phyloP scores from a whole-genome alignment of 2,113 vertebrate genomes.

The Cisticola juncidis region DNA sequence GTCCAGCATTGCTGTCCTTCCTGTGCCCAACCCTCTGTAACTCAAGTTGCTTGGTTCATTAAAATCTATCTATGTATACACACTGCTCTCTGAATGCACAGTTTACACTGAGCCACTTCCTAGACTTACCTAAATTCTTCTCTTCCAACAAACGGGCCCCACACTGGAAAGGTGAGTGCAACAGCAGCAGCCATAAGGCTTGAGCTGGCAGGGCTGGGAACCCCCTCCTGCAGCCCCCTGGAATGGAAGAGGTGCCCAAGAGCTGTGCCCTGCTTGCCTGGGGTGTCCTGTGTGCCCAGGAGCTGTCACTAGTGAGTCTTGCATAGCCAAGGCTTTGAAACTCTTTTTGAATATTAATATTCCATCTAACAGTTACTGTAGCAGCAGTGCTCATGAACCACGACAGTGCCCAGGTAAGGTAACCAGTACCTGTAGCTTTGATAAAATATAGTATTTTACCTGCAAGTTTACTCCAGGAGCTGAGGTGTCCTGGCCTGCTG shows the following conservation, averaged over 20 bases:
- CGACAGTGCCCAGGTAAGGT: neutral
- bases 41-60: neutral
- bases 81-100: neutral
- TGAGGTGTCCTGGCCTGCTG: neutral
- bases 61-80: neutral
- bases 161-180: neutral
- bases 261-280: neutral
- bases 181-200: neutral
- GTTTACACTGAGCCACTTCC: neutral
- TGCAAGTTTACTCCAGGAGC: neutral
- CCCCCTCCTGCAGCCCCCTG: neutral
- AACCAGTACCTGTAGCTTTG: neutral
- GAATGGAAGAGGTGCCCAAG: neutral
- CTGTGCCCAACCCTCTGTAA: slow-evolving; percentile 7
- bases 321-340: neutral
- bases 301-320: neutral
- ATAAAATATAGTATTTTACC: neutral
- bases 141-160: neutral
- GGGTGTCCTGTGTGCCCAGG: accelerated
- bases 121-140: neutral
- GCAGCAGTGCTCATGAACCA: accelerated
- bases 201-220: neutral
- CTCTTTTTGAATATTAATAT: neutral
- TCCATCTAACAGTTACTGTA: neutral
- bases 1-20: neutral